These are phyloP conservation scores for Pseudopipra pipra DNA, from an alignment of 2,113 vertebrate species.

Conservation along the genomic window DNA sequence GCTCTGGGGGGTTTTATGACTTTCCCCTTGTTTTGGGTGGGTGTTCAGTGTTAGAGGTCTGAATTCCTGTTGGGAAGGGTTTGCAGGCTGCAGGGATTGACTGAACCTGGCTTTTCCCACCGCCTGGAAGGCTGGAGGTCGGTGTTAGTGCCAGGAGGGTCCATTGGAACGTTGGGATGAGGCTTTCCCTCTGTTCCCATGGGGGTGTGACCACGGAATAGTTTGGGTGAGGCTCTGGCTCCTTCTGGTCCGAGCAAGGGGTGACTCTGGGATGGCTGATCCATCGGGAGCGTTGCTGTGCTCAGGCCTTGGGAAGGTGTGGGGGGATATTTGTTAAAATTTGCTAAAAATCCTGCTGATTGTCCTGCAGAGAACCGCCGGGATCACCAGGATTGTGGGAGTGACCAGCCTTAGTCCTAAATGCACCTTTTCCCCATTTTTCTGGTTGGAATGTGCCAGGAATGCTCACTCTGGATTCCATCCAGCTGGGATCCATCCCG, in stretches of 20 bases:
- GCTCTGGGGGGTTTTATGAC: fast-evolving
- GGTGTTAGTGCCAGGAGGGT: fast-evolving
- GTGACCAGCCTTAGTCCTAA: fast-evolving
- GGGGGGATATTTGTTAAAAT: not conserved
- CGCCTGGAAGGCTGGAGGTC: not conserved
- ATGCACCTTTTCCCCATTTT: fast-evolving
- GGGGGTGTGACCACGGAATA: not conserved
- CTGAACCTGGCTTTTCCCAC: not conserved
- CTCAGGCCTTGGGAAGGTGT: not conserved
- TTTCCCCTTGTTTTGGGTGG: not conserved
- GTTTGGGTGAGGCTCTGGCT: not conserved
- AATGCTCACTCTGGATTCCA: not conserved
- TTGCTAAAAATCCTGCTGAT: not conserved
- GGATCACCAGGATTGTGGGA: fast-evolving
- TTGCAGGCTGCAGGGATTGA: too few relatives aligned
- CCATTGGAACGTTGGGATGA: fast-evolving
- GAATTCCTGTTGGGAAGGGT: fast-evolving
- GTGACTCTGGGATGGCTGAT: not conserved
- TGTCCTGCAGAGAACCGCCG: not conserved
- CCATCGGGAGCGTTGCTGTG: fast-evolving
- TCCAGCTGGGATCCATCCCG: not conserved
- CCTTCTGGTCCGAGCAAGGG: not conserved
- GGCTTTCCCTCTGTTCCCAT: not conserved
- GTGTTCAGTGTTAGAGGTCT: too few relatives aligned
- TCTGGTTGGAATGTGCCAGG: not conserved